These are phyloP conservation scores for Poeciliopsis gracilis DNA, from an alignment of 2,797 vertebrate species.

Conservation along the genomic window DNA sequence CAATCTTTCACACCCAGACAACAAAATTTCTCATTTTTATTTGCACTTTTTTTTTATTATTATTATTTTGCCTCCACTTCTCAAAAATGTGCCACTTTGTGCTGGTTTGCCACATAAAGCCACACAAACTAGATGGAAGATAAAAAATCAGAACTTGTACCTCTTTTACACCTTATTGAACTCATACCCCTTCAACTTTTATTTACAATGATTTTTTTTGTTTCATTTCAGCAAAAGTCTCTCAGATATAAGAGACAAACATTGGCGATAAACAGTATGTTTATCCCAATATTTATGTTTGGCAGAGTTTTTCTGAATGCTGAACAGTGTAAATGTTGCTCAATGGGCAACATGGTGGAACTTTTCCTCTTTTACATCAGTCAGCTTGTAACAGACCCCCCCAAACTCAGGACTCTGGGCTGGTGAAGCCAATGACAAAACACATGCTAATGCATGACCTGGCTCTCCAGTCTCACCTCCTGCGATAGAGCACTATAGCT, in stretches of 20 bases:
- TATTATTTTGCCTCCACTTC: background rate
- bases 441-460: constrained; percentile 80
- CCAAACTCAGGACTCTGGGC: constrained; percentile 62
- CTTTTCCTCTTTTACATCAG: constrained; percentile 39
- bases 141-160: background rate
- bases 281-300: constrained; percentile 49
- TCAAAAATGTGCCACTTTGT: background rate
- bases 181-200: background rate
- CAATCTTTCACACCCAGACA: no score
- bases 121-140: background rate
- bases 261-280: constrained; percentile 10
- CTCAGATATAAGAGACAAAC: constrained; percentile 1
- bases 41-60: background rate
- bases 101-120: background rate
- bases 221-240: background rate
- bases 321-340: constrained; percentile 57
- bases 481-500: constrained; percentile 68
- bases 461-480: constrained; percentile 73
- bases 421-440: constrained; percentile 68
- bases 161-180: background rate
- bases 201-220: background rate
- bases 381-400: constrained; percentile 57
- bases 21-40: background rate
- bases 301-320: constrained; percentile 64
- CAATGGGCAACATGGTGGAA: constrained; percentile 54